Conservation (phyloP, 2,888 invertebrate species). For the Chymomyza caudatula region DNA sequence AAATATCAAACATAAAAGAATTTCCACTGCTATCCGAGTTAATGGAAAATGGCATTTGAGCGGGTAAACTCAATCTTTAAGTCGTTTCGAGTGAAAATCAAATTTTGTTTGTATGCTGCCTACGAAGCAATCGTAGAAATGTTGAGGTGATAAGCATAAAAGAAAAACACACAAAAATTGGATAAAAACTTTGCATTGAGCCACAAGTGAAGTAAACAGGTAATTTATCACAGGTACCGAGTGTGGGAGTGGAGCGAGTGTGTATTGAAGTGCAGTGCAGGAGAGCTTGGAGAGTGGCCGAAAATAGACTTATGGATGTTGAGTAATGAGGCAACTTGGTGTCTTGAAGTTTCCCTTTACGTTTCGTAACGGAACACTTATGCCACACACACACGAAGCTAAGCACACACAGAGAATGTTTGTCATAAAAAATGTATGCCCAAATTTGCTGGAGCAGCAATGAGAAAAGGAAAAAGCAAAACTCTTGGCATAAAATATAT, state of each 20-base stretch:
- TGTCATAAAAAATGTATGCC: slow-evolving; percentile 60
- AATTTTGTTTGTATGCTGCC: neutral
- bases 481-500: slow-evolving; percentile 17
- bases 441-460: slow-evolving; percentile 33
- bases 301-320: neutral
- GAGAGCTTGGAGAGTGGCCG: neutral
- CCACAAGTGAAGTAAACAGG: slow-evolving; percentile 58
- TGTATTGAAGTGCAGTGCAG: neutral
- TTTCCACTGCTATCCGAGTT: neutral
- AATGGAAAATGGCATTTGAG: neutral
- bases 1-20: slow-evolving; percentile 1
- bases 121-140: neutral
- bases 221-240: slow-evolving; percentile 53
- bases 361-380: neutral
- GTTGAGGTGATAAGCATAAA: neutral
- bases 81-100: neutral
- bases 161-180: neutral
- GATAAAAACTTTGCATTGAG: slow-evolving; percentile 32
- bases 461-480: slow-evolving; percentile 19
- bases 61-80: neutral
- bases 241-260: slow-evolving; percentile 20
- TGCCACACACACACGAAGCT: slow-evolving; percentile 1
- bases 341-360: neutral
- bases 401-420: slow-evolving; percentile 1
- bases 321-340: neutral